Percentiles rank a stretch among this genome's conserved stretches.
Evolutionary conservation across 1,140 invertebrate species (phyloP).

Genomic region (Rhopalosiphum maidis): DNA sequence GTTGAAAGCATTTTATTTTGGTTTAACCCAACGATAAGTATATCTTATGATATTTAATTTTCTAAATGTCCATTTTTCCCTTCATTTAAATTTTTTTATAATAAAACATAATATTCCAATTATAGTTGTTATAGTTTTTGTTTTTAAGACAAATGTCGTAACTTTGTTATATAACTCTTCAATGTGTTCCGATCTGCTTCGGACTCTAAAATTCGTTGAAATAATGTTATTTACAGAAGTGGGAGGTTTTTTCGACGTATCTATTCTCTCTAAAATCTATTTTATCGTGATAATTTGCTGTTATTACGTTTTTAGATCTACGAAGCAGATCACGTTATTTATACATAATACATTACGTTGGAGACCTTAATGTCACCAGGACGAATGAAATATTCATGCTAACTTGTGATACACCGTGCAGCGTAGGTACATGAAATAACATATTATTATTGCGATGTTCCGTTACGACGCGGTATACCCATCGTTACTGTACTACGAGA

Average conservation of each 20-base stretch:
- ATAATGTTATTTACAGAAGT: neutral
- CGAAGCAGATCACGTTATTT: neutral
- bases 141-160: neutral
- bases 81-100: neutral
- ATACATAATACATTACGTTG: conserved; percentile 1
- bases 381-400: neutral
- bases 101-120: no score
- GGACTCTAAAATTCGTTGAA: neutral
- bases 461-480: neutral
- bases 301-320: neutral
- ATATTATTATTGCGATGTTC: neutral
- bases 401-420: neutral
- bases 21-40: neutral
- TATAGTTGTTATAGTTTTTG: neutral
- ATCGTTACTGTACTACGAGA: neutral
- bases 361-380: neutral
- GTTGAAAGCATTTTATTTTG: neutral
- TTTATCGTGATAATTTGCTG: neutral
- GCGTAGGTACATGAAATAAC: neutral
- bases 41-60: neutral
- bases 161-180: neutral
- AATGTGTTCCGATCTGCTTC: neutral
- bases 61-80: neutral
- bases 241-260: neutral
- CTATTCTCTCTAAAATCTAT: neutral